Conservation (phyloP, 1,140 invertebrate genomes). For the Drosophila arawakana region DNA sequence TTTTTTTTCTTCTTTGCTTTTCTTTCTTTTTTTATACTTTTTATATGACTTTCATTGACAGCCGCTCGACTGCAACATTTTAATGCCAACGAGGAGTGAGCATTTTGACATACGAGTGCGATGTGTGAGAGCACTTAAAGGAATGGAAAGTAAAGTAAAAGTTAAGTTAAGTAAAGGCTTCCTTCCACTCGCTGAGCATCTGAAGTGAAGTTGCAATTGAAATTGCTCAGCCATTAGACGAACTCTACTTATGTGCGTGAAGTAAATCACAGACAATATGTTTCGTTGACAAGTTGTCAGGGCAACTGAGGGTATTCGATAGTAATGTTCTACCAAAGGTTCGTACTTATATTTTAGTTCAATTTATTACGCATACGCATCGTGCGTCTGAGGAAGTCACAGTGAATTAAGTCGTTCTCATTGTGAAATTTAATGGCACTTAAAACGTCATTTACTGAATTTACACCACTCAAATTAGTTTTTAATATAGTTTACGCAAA, state of each 20-base stretch:
- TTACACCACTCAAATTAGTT: constrained; percentile 70
- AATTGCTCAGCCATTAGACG: constrained; percentile 19
- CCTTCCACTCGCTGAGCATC: constrained; percentile 21
- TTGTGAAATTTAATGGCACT: constrained; percentile 42
- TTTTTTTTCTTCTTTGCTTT: constrained; percentile 10
- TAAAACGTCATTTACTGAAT: constrained; percentile 55
- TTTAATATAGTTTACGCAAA: constrained; percentile 60
- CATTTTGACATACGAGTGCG: constrained; percentile 21
- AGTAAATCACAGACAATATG: constrained; percentile 6
- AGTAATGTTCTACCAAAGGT: not conserved
- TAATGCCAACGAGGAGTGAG: constrained; percentile 16
- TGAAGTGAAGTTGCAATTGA: constrained; percentile 26
- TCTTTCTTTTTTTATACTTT: constrained; percentile 53
- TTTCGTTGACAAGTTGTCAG: not conserved
- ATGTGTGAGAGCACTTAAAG: constrained; percentile 5
- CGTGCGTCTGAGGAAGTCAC: not conserved
- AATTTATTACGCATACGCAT: constrained; percentile 51
- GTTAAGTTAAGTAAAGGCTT: constrained; percentile 8
- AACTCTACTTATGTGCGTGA: constrained; percentile 5
- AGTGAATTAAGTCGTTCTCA: not conserved
- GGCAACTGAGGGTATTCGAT: not conserved
- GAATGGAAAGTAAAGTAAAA: no score
- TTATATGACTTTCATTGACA: constrained; percentile 45
- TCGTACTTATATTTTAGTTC: not conserved
- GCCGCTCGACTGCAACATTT: constrained; percentile 26